Conservation (phyloP, 2,888 invertebrate species). For the Zeuzera pyrina region DNA sequence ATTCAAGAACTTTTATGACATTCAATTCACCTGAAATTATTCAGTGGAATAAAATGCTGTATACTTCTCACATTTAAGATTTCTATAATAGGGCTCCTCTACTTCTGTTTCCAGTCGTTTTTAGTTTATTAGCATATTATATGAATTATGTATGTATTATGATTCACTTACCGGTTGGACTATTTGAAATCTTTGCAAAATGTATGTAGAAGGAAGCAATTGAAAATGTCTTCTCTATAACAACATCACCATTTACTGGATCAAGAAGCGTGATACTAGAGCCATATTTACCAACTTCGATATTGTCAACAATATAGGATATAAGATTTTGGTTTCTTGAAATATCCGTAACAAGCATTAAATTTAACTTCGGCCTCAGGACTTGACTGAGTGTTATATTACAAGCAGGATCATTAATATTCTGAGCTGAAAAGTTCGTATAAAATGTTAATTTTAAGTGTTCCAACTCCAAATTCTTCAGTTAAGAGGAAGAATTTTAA, state of each 20-base stretch:
- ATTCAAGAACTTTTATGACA: slow-evolving; percentile 10
- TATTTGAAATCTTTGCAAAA: slow-evolving; percentile 11
- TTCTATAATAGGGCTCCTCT: too few species aligned
- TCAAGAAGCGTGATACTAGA: slow-evolving; percentile 73
- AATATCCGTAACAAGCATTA: slow-evolving; percentile 58
- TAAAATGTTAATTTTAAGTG: background rate
- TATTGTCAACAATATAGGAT: slow-evolving; percentile 64
- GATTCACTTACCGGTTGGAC: too few species aligned
- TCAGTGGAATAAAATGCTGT: background rate
- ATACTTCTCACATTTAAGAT: too few species aligned
- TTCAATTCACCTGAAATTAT: slow-evolving; percentile 11
- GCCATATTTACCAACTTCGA: slow-evolving; percentile 71
- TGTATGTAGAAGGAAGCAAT: slow-evolving; percentile 61
- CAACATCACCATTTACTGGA: slow-evolving; percentile 60
- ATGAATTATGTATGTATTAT: too few species aligned
- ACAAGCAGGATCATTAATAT: slow-evolving; percentile 55
- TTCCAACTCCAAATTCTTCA: background rate
- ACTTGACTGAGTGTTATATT: slow-evolving; percentile 19
- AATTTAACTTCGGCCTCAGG: slow-evolving; percentile 43
- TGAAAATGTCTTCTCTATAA: slow-evolving; percentile 67
- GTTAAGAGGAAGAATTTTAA: too few species aligned
- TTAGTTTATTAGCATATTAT: too few species aligned
- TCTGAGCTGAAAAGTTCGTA: slow-evolving; percentile 29
- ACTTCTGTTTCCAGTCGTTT: too few species aligned
- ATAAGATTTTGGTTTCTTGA: slow-evolving; percentile 26